These are phyloP conservation scores for Poeciliopsis gracilis DNA, from an alignment of 2,797 vertebrate species.

Conservation along the genomic window DNA sequence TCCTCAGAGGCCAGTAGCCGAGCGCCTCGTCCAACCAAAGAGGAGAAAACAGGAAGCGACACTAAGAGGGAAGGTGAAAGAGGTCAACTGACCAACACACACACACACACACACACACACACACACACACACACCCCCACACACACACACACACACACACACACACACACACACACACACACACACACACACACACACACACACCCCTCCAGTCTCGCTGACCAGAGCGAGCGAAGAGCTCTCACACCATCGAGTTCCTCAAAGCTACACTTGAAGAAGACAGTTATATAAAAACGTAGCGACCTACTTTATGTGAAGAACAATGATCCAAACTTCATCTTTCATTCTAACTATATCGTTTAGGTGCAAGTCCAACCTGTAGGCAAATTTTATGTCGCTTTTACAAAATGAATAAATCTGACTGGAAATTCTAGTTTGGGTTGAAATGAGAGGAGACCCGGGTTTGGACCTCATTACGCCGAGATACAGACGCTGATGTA, in stretches of 20 bases:
- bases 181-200: not conserved
- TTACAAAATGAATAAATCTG: not conserved
- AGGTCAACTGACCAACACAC: conserved; percentile 41
- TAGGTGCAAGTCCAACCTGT: not conserved
- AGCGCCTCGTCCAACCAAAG: conserved; percentile 28
- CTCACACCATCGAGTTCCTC: conserved; percentile 25
- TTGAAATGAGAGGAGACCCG: not conserved
- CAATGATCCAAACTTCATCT: not conserved
- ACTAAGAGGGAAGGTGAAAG: conserved; percentile 13
- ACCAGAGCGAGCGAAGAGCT: conserved; percentile 36
- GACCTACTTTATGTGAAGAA: not conserved
- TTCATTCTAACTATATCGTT: not conserved
- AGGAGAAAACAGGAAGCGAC: conserved; percentile 52
- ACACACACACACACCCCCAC: not conserved
- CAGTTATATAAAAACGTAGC: not conserved
- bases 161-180: not conserved
- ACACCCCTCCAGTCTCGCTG: conserved; percentile 16
- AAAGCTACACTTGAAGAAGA: conserved; percentile 6
- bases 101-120: conserved; percentile 8
- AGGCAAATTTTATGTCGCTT: not conserved
- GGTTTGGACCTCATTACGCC: not conserved
- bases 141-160: conserved; percentile 4
- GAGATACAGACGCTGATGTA: not conserved
- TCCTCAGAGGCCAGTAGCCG: conserved; percentile 25
- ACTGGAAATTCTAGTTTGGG: not conserved